A percentile compares a stretch with the other conserved stretches of the same genome.
Evolutionary conservation across 2,113 vertebrate genomes (phyloP).

Genomic region (Percopsis transmontana): DNA sequence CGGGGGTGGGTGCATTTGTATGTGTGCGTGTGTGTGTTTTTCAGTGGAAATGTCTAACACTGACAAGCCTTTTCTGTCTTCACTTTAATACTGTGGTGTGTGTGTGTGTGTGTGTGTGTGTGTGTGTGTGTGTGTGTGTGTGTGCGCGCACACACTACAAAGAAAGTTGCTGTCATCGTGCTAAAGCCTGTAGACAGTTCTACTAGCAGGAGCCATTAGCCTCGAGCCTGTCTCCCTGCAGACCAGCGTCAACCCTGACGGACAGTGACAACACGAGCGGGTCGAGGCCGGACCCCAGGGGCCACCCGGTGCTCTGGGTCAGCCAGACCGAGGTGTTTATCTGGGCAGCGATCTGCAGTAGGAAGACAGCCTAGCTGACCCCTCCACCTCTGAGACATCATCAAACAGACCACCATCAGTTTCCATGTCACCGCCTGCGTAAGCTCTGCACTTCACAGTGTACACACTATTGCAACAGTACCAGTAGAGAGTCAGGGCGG

Average conservation of each 20-base stretch:
- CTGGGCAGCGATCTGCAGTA: conserved; percentile 57
- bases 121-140: not conserved
- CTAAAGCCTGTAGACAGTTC: conserved; percentile 26
- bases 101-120: not conserved
- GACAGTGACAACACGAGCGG: conserved; percentile 37
- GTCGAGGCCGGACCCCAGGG: conserved; percentile 25
- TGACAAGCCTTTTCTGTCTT: no score
- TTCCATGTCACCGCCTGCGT: not conserved
- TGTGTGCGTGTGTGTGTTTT: conserved; percentile 8
- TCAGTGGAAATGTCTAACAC: not conserved
- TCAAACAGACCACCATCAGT: conserved; percentile 42
- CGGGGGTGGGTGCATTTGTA: conserved; percentile 8
- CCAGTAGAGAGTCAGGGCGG: no score
- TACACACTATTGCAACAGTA: not conserved
- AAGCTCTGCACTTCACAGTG: conserved; percentile 4
- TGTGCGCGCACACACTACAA: not conserved
- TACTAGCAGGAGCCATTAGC: conserved; percentile 54
- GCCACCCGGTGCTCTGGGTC: conserved; percentile 40
- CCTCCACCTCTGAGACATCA: not conserved
- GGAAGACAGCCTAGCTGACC: conserved; percentile 43
- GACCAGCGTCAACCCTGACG: conserved; percentile 55
- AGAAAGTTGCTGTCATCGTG: conserved; percentile 17
- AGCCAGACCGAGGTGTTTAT: conserved; percentile 53
- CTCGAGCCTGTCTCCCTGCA: conserved; percentile 36
- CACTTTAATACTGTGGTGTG: not conserved